These are phyloP conservation scores for Diorhabda sublineata DNA, from an alignment of 1,140 invertebrate species.

Conservation along the genomic window DNA sequence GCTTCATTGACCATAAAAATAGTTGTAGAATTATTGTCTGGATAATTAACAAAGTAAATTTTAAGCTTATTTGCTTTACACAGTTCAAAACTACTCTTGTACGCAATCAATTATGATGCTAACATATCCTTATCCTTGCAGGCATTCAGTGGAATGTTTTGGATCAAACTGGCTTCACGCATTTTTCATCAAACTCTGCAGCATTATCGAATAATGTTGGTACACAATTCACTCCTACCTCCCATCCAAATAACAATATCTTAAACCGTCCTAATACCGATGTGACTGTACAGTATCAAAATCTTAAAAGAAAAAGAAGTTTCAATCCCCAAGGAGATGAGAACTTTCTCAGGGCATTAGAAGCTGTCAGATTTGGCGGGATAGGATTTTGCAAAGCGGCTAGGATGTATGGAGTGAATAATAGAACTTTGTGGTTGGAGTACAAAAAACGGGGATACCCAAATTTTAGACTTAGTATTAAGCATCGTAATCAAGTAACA, in stretches of 20 bases:
- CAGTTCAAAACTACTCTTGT: too few species aligned
- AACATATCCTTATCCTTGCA: conserved; percentile 48
- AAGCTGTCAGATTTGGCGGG: conserved; percentile 74
- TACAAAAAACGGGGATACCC: conserved; percentile 79
- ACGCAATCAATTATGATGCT: not conserved
- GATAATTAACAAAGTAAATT: too few species aligned
- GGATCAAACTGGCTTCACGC: conserved; percentile 60
- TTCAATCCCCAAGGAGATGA: conserved; percentile 72
- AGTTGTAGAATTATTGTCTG: too few species aligned
- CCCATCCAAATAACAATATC: conserved; percentile 23
- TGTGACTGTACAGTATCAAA: conserved; percentile 25
- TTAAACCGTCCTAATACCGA: not conserved
- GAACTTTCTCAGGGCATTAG: conserved; percentile 71
- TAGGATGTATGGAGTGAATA: conserved; percentile 75
- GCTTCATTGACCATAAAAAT: too few species aligned
- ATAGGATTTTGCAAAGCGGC: conserved; percentile 82
- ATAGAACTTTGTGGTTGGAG: conserved; percentile 77
- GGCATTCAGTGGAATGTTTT: conserved; percentile 68
- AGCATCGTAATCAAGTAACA: conserved; percentile 60
- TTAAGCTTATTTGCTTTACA: too few species aligned
- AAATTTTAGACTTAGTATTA: conserved; percentile 68
- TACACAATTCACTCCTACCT: conserved; percentile 13
- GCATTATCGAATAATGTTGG: conserved; percentile 37
- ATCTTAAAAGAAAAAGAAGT: conserved; percentile 57
- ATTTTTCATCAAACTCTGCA: conserved; percentile 52